These are phyloP conservation scores for Pimephales promelas DNA, from an alignment of 2,113 vertebrate genomes.

Conservation along the genomic window DNA sequence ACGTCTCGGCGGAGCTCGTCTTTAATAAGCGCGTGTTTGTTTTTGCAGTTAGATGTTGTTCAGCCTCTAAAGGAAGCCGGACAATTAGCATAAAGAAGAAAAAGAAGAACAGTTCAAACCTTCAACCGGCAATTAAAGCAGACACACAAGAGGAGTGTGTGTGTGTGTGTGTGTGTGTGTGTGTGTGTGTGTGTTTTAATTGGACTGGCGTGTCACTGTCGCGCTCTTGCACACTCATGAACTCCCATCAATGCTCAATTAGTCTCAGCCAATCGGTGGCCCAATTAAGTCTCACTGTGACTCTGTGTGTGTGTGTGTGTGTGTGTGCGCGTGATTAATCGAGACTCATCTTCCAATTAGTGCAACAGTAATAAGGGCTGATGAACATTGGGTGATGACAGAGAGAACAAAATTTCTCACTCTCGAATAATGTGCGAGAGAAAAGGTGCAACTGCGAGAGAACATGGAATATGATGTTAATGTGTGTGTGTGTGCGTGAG, in stretches of 20 bases:
- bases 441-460: neutral
- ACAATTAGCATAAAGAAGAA: slow-evolving; percentile 64
- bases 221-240: slow-evolving; percentile 32
- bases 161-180: too few species aligned
- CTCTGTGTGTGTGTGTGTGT: slow-evolving; percentile 55
- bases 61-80: slow-evolving; percentile 47
- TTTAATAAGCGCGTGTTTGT: slow-evolving; percentile 56
- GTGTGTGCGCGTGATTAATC: slow-evolving; percentile 65
- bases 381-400: slow-evolving; percentile 59
- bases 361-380: slow-evolving; percentile 68
- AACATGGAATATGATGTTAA: neutral
- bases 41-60: slow-evolving; percentile 34
- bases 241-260: slow-evolving; percentile 68
- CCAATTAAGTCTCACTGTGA: slow-evolving; percentile 66
- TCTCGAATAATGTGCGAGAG: slow-evolving; percentile 17
- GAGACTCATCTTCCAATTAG: slow-evolving; percentile 71
- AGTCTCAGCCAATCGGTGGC: slow-evolving; percentile 73
- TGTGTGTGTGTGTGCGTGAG: neutral
- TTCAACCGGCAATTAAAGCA: slow-evolving; percentile 72
- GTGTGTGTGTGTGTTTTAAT: slow-evolving; percentile 67
- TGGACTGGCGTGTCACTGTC: slow-evolving; percentile 66
- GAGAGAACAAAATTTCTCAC: neutral
- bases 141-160: slow-evolving; percentile 49
- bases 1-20: slow-evolving; percentile 15
- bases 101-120: slow-evolving; percentile 66